A percentile compares a stretch with the other conserved stretches of the same genome.
Conservation (phyloP, 35 echinoderm and acorn worm genomes). For the Patiria miniata region DNA sequence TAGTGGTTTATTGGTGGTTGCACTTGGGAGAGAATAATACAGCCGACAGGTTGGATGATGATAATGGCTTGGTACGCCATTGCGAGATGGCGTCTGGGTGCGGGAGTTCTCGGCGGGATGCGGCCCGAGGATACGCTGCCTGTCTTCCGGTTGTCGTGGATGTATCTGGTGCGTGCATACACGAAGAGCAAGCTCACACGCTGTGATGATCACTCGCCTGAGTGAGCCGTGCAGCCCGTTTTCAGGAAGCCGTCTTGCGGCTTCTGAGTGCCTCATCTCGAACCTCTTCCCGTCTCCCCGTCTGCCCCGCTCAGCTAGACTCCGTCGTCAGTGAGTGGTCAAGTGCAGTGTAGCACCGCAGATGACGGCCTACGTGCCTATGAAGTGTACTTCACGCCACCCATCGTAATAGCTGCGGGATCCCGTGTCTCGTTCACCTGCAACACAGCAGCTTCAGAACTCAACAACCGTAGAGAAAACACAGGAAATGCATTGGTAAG, state of each 20-base stretch:
- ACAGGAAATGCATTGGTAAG: too few relatives aligned
- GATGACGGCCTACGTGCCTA: too few relatives aligned
- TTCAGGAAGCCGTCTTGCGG: conserved; percentile 9
- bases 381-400: too few relatives aligned
- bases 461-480: too few relatives aligned
- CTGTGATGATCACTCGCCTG: too few relatives aligned
- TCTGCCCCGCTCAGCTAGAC: not conserved
- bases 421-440: too few relatives aligned
- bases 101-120: not conserved
- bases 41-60: not conserved
- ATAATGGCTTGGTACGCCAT: not conserved
- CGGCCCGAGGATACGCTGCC: not conserved
- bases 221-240: not conserved
- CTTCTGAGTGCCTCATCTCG: not conserved
- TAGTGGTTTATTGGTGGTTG: too few relatives aligned
- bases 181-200: not conserved
- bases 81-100: not conserved
- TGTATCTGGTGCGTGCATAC: not conserved
- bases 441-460: too few relatives aligned
- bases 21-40: not conserved
- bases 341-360: too few relatives aligned
- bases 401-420: too few relatives aligned
- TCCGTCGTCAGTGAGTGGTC: not conserved
- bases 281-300: not conserved
- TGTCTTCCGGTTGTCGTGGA: not conserved